These are phyloP conservation scores for Cladopsammia gracilis DNA, from an alignment of 64 coral and sea anemone genomes.

Conservation along the genomic window DNA sequence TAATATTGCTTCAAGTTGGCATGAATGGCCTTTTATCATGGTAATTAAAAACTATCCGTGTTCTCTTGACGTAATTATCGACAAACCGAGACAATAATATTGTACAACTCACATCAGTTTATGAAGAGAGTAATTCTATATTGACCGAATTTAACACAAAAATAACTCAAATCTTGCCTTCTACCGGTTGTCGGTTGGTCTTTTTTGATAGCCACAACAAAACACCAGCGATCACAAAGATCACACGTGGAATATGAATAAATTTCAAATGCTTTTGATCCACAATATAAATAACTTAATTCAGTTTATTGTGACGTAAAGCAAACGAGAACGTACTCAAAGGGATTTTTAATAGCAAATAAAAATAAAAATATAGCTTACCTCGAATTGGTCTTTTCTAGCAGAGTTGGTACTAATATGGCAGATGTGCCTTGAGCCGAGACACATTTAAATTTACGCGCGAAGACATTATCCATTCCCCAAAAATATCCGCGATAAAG, in stretches of 20 bases:
- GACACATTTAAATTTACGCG: constrained; percentile 90
- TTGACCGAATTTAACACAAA: too few relatives aligned
- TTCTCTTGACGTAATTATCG: too few relatives aligned
- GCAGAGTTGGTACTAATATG: constrained; percentile 55
- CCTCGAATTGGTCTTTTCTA: constrained; percentile 83
- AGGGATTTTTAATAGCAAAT: not conserved
- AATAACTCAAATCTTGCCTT: not conserved
- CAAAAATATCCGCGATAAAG: constrained; percentile 94
- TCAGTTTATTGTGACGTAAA: not conserved
- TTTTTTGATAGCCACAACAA: not conserved
- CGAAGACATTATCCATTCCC: constrained; percentile 82
- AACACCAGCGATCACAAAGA: not conserved
- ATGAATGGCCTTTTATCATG: too few relatives aligned
- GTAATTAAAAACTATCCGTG: too few relatives aligned
- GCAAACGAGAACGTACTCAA: not conserved
- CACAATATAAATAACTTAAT: not conserved
- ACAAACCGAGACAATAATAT: too few relatives aligned
- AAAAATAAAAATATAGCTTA: constrained; percentile 33
- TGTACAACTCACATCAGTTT: too few relatives aligned
- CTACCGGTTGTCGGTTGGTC: not conserved
- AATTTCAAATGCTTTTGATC: constrained; percentile 21
- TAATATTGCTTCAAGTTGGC: too few relatives aligned
- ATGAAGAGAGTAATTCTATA: too few relatives aligned
- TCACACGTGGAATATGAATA: constrained; percentile 36
- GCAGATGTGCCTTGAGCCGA: constrained; percentile 91